Base-by-base conservation (phyloP, 2,888 invertebrate species). In the Flexamia atlantica region DNA sequence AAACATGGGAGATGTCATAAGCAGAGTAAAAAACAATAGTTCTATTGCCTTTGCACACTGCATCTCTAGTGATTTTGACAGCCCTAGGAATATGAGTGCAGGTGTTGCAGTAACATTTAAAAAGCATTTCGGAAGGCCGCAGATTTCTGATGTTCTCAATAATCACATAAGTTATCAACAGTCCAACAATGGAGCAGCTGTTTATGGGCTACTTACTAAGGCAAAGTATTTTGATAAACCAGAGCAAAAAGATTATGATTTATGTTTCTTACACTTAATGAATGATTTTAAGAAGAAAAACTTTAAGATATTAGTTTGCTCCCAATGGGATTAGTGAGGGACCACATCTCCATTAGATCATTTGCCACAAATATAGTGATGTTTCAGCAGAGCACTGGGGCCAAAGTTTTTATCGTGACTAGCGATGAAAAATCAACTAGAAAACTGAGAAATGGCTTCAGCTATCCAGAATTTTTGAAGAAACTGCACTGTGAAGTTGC, bases 21-120 rank as follows among this genome's bases (percentile, higher is more conserved):
- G 10, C 3, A 53, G 14, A 53, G 3, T 23, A 0, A 53, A 53
- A 23, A 3, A 53, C 53, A 53, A 53, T 10, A 53, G 10, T 23
- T 23, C 20, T 10, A 23, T 53, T 5, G 53, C 53, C 5, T 53
- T 53, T 53, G 53, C 23, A 23, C 53, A n/a, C 53, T 53, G 53
- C 53, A 53, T n/a, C n/a, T n/a, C n/a, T n/a, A n/a, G n/a, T n/a
- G n/a, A n/a, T n/a, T n/a, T n/a, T 36, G 17, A 68, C 4, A 17
- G n/a, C n/a, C 30, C 5, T 12, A 5, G 30, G 14, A 17, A n/a
- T 3, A 68, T 68, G 68, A 68, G 17, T 68, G 68, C 68, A 30
- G 68, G 68, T 17, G 68, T 68, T 30, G 68, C 68, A 20, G 68
- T 68, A n/a, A 68, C 68, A 14, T 68, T 68, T 30, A 68, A 7